Percentiles rank a stretch among this genome's conserved stretches.
These are phyloP conservation scores for Neomorphus geoffroyi DNA, from an alignment of 2,797 vertebrate genomes.

Conservation along the genomic window DNA sequence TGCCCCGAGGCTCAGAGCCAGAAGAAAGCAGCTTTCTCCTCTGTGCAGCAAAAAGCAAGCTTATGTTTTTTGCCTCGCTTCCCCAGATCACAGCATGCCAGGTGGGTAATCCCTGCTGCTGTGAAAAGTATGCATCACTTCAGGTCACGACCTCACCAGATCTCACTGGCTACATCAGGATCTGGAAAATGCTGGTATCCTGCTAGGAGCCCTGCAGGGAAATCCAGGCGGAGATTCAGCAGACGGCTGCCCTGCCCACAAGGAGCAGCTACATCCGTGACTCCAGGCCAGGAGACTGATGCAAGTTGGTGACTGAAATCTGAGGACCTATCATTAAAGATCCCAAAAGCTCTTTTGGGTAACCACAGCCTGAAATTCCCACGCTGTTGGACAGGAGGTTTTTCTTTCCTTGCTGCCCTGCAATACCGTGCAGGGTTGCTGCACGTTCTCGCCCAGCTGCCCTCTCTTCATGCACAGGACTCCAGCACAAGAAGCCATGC, in stretches of 20 bases:
- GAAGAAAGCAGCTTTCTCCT: not conserved
- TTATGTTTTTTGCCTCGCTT: fast-evolving
- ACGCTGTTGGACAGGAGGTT: not conserved
- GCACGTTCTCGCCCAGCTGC: not conserved
- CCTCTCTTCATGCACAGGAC: not conserved
- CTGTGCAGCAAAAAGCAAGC: not conserved
- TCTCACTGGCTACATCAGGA: not conserved
- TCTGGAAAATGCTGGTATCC: not conserved
- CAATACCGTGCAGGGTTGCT: not conserved
- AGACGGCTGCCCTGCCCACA: fast-evolving
- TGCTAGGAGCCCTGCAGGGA: not conserved
- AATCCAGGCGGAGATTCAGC: not conserved
- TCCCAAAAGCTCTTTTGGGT: not conserved
- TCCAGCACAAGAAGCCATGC: not conserved
- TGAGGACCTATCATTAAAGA: not conserved
- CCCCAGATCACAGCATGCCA: fast-evolving
- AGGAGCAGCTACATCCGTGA: not conserved
- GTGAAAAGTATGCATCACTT: not conserved
- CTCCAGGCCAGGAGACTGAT: not conserved
- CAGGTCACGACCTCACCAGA: not conserved
- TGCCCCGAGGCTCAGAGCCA: not conserved
- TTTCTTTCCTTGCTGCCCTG: not conserved
- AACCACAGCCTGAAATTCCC: not conserved
- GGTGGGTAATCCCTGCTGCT: not conserved
- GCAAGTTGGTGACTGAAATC: not conserved